Conservation (phyloP, 2,797 vertebrate genomes). For the Glossophaga mutica region DNA sequence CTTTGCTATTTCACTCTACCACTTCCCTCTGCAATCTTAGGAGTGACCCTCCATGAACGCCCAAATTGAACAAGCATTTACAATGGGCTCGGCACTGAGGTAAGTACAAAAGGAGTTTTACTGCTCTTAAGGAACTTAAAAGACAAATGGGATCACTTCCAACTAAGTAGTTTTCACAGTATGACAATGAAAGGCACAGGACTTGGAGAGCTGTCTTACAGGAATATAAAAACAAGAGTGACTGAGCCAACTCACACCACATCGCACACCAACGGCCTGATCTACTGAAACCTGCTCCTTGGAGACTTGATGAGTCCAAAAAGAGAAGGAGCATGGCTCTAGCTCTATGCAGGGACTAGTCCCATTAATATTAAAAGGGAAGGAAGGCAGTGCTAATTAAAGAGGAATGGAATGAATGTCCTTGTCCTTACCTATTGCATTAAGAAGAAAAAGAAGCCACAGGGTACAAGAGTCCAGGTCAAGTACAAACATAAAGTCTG, state of each 20-base stretch:
- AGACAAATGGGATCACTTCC: neutral
- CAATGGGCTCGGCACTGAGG: neutral
- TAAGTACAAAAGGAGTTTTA: constrained; percentile 7
- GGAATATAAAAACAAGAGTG: neutral
- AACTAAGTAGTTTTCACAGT: constrained; percentile 9
- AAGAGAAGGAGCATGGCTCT: neutral
- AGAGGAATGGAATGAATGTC: neutral
- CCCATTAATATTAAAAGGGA: neutral
- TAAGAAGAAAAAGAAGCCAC: neutral
- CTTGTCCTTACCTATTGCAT: neutral
- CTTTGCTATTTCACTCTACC: neutral
- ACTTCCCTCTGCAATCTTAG: constrained; percentile 1
- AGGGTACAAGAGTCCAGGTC: neutral
- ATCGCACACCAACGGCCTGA: neutral
- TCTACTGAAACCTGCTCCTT: neutral
- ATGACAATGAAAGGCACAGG: neutral
- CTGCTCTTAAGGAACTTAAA: neutral
- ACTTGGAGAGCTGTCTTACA: neutral
- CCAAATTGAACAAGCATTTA: neutral
- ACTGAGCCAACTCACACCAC: neutral
- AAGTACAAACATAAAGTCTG: neutral
- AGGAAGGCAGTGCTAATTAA: neutral
- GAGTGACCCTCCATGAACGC: neutral
- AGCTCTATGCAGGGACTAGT: neutral
- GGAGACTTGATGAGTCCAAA: neutral